A percentile compares a stretch with the other conserved stretches of the same genome.
These are phyloP conservation scores for Cyclophora albipunctata DNA, from an alignment of 2,888 invertebrate species.

Conservation along the genomic window DNA sequence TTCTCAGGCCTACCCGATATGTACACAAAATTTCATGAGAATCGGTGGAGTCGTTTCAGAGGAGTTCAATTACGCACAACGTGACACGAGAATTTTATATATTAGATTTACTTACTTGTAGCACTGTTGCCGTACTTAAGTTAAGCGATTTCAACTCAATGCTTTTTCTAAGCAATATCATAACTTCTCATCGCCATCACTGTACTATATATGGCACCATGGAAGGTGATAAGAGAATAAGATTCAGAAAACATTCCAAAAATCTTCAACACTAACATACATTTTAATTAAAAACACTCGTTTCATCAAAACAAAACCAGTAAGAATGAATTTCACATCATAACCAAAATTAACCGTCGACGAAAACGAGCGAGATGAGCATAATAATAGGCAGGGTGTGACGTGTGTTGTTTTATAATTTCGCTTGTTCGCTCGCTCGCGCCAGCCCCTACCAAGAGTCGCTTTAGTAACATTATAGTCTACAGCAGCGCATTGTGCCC, in stretches of 20 bases:
- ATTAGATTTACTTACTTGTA: neutral
- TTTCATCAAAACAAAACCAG: conserved; percentile 10
- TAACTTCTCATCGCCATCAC: no score
- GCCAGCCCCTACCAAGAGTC: neutral
- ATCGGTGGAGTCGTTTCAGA: no score
- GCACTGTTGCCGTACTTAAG: no score
- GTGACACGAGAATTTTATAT: no score
- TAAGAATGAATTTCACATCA: conserved; percentile 16
- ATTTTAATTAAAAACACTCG: conserved; percentile 1
- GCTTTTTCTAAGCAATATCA: no score
- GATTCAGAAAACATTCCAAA: neutral
- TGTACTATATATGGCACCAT: no score
- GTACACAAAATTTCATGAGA: no score
- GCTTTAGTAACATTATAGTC: neutral
- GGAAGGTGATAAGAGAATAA: no score
- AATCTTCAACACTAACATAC: neutral
- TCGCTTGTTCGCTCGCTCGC: conserved; percentile 4
- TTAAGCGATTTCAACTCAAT: no score
- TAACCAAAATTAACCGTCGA: conserved; percentile 16
- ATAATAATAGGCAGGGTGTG: conserved; percentile 9
- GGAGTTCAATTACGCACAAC: no score
- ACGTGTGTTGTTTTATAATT: conserved; percentile 19
- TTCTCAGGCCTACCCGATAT: no score
- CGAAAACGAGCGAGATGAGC: conserved; percentile 12
- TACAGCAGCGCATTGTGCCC: neutral